phyloP scores from a whole-genome alignment of 2,888 invertebrate species.

The Luffia ferchaultella region DNA sequence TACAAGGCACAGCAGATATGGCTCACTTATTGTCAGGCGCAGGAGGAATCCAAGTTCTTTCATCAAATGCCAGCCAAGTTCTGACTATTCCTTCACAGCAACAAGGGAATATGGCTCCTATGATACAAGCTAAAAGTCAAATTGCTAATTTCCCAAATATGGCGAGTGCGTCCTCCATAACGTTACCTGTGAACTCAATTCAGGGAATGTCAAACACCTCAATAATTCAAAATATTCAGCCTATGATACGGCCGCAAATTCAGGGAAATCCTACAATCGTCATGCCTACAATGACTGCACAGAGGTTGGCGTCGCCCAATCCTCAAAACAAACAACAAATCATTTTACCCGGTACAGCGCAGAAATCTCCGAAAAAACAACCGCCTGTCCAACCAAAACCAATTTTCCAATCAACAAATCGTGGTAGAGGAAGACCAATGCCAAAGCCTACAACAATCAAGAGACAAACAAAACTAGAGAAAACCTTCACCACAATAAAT shows the following conservation, averaged over 20 bases:
- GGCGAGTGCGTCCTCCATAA: conserved; percentile 57
- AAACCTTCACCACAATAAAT: conserved; percentile 53
- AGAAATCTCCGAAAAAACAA: conserved; percentile 59
- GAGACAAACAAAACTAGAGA: conserved; percentile 55
- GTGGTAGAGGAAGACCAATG: conserved; percentile 50
- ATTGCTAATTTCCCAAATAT: conserved; percentile 54
- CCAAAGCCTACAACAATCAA: conserved; percentile 56
- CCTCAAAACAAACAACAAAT: conserved; percentile 53
- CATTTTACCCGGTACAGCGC: conserved; percentile 41
- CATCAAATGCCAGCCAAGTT: conserved; percentile 60
- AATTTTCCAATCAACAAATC: conserved; percentile 50
- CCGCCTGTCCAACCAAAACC: conserved; percentile 57
- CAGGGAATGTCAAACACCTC: conserved; percentile 55
- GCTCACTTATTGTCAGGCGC: conserved; percentile 48
- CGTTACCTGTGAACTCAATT: conserved; percentile 54
- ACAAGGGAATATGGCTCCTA: conserved; percentile 36
- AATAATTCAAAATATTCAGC: conserved; percentile 57
- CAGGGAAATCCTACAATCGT: conserved; percentile 57
- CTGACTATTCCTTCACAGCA: conserved; percentile 54
- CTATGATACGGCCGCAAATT: conserved; percentile 56
- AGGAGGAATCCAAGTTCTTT: conserved; percentile 59
- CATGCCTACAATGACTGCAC: conserved; percentile 52
- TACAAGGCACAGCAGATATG: conserved; percentile 50
- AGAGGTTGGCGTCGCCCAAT: conserved; percentile 50
- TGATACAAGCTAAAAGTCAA: conserved; percentile 56